Evolutionary conservation across 1,140 invertebrate species (phyloP), one percentile per base, ranked within the genome.

Genomic region (Nautilus pompilius): DNA sequence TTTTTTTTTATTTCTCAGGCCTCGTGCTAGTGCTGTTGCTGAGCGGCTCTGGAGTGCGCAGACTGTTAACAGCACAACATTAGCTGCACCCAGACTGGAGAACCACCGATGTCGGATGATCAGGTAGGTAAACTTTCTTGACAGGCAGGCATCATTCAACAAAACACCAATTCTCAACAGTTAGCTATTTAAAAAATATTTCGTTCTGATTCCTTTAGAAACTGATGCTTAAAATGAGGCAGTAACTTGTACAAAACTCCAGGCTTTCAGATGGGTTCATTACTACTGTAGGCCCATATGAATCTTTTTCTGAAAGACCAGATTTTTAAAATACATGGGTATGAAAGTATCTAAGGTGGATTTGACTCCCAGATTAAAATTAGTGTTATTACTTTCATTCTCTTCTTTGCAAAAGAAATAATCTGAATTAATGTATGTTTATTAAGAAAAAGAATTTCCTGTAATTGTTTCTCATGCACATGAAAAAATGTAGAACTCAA

Each of bases 91-190:
- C 33, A 83, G 93, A 49, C 73, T 95, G 0, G 91, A 93, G 73
- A 92, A 93, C 78, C 92, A 95, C 67, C 83, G 89, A 13, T 96
- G 94, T 81, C 84, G 93, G 15, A 89, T 96, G 87, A 87, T 92
- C 54, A 86, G 83, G 71, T 87, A 90, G 55, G 89, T 48, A 24
- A n/a, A n/a, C n/a, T n/a, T n/a, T n/a, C n/a, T n/a, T n/a, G n/a
- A n/a, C n/a, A n/a, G n/a, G n/a, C n/a, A n/a, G n/a, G n/a, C n/a
- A n/a, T n/a, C n/a, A n/a, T n/a, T n/a, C n/a, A n/a, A n/a, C 2
- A n/a, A 49, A 15, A 30, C 29, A 33, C 22, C 13, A n/a, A 17
- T 29, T 62, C 17, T 45, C n/a, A 33, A 26, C 2, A 29, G 13
- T 10, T 20, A 10, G 6, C 17, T 22, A 1, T 24, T 20, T 34